A percentile compares a stretch with the other conserved stretches of the same genome.
These are phyloP conservation scores for Epinephelus cyanopodus DNA, from an alignment of 2,113 vertebrate species.

Conservation along the genomic window DNA sequence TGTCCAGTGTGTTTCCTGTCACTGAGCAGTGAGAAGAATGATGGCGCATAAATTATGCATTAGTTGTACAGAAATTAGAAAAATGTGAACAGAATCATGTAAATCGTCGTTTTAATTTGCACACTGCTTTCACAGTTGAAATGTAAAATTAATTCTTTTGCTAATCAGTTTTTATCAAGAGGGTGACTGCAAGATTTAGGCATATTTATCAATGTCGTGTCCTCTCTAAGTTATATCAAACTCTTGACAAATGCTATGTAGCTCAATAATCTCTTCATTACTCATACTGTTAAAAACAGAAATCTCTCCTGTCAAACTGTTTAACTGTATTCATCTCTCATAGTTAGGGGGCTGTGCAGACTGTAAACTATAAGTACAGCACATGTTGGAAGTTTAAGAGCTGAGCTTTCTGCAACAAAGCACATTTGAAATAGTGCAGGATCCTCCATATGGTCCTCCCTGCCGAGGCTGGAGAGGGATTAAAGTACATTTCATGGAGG, in stretches of 20 bases:
- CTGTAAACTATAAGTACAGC: constrained; percentile 13
- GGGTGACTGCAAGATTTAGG: constrained; percentile 9
- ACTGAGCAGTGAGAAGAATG: constrained; percentile 38
- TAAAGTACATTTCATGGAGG: neutral
- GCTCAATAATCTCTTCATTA: constrained; percentile 32
- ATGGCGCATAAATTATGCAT: constrained; percentile 60
- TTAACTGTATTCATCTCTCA: constrained; percentile 31
- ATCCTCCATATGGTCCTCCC: neutral
- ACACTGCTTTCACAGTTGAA: constrained; percentile 21
- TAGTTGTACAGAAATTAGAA: constrained; percentile 42
- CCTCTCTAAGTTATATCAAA: neutral
- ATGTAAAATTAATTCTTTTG: constrained; percentile 12
- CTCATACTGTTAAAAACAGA: constrained; percentile 11
- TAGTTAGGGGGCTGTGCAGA: neutral
- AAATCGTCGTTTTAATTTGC: constrained; percentile 8
- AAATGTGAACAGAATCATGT: constrained; percentile 29
- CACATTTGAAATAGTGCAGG: constrained; percentile 15
- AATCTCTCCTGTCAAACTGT: constrained; percentile 32
- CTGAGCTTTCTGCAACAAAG: constrained; percentile 19
- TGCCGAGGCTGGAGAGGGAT: constrained; percentile 16
- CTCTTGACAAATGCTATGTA: constrained; percentile 21
- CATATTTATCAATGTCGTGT: constrained; percentile 13
- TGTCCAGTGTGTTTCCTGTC: constrained; percentile 60
- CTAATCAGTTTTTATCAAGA: constrained; percentile 22
- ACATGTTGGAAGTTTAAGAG: constrained; percentile 4